phyloP scores from a whole-genome alignment of 2,797 vertebrate genomes.

The Sparidentex hasta region DNA sequence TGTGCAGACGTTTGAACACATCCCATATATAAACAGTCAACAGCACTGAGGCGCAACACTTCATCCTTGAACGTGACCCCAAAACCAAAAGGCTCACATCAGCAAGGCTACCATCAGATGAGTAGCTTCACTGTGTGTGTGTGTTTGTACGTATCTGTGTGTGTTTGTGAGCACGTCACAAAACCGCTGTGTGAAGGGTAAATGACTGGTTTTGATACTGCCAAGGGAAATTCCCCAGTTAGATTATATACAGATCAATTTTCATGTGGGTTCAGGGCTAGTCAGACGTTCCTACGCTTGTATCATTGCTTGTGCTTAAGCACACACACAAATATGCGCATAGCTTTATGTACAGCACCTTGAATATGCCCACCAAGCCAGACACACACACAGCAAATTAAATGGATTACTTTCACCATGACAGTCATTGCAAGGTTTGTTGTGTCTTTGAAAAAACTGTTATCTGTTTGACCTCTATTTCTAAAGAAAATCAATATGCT shows the following conservation, averaged over 20 bases:
- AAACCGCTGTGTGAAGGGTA: constrained; percentile 71
- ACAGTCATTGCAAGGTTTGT: constrained; percentile 19
- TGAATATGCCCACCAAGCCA: not conserved
- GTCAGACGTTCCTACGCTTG: constrained; percentile 66
- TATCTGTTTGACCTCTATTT: constrained; percentile 40
- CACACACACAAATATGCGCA: constrained; percentile 15
- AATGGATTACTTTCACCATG: constrained; percentile 34
- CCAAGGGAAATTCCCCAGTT: constrained; percentile 72
- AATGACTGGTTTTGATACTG: constrained; percentile 75
- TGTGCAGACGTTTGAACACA: constrained; percentile 62
- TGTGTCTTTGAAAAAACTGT: constrained; percentile 33
- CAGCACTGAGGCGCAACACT: constrained; percentile 61
- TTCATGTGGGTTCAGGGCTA: constrained; percentile 70
- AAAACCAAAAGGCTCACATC: constrained; percentile 68
- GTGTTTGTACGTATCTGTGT: constrained; percentile 44
- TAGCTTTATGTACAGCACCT: constrained; percentile 13
- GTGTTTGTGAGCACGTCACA: constrained; percentile 51
- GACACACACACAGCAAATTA: constrained; percentile 23
- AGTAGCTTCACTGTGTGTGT: constrained; percentile 44
- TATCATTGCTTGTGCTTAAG: constrained; percentile 58
- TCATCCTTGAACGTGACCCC: constrained; percentile 76
- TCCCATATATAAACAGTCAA: constrained; percentile 68
- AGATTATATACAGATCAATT: constrained; percentile 80
- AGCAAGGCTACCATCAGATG: constrained; percentile 42
- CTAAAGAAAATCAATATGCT: constrained; percentile 42